Percentiles rank a stretch among this genome's conserved stretches.
Conservation (phyloP, 2,797 vertebrate genomes). For the Coracias cyanogaster region DNA sequence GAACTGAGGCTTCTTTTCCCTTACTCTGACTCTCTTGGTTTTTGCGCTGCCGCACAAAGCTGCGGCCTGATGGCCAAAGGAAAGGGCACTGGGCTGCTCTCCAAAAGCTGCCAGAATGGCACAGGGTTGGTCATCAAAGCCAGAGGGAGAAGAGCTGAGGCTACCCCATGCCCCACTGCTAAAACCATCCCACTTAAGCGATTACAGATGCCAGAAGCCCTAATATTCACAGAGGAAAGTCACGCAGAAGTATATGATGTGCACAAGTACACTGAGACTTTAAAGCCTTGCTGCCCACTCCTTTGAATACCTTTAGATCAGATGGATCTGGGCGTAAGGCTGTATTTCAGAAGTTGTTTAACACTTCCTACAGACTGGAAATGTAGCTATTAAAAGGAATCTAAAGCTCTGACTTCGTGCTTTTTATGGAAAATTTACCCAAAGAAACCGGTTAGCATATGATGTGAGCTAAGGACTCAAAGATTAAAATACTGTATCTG, state of each 20-base stretch:
- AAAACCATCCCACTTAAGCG: neutral
- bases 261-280: neutral
- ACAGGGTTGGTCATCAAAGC: neutral
- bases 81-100: accelerated
- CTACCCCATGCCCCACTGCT: neutral
- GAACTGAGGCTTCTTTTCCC: neutral
- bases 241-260: neutral
- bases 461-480: neutral
- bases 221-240: neutral
- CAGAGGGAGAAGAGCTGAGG: neutral
- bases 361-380: constrained; percentile 48
- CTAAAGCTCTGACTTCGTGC: neutral
- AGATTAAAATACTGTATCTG: neutral
- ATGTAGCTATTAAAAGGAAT: neutral
- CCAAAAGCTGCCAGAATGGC: accelerated
- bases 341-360: constrained; percentile 45
- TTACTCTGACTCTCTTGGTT: accelerated
- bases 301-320: constrained; percentile 46
- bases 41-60: neutral
- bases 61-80: neutral
- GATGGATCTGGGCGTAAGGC: neutral
- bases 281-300: neutral
- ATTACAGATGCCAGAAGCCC: neutral
- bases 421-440: neutral
- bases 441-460: neutral